Evolutionary conservation across 2,888 invertebrate species (phyloP), one percentile per base, ranked within the genome.

Genomic region (Drosophila prostipennis): DNA sequence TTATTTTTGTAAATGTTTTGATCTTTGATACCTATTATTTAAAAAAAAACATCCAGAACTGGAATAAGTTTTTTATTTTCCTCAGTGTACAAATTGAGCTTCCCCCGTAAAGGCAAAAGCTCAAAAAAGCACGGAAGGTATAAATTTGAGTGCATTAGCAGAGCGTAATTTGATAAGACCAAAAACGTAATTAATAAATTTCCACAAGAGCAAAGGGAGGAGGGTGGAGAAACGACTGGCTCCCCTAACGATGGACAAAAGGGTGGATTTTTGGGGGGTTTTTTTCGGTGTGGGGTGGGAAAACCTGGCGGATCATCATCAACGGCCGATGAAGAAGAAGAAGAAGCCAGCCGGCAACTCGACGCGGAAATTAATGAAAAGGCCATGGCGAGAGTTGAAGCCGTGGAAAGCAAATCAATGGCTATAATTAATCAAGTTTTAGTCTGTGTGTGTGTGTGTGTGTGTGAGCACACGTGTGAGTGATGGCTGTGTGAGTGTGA

Each of bases 131-230:
- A 70, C 68, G 57, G 64, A 80, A 85, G 87, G 85, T 87, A 86
- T 89, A 86, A 87, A 86, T 85, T 87, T 89, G 87, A 87, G 86
- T 88, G 88, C 89, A 89, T 91, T 90, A 90, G 81, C 84, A 80
- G 78, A 81, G 83, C 89, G 89, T 90, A 90, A 90, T 90, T 90
- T 89, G 90, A 90, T 91, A 90, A 90, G 88, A 87, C 79, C 88
- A 84, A 89, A 78, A 85, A 90, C 80, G 89, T 91, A 90, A 91
- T 91, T 90, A 90, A 90, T 90, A 90, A 89, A 90, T 89, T 90
- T 90, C 90, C 87, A 75, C 84, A 45, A 10, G 45, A n/a, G 29
- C 10, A 11, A 32, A 2, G 26, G 26, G 6, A 26, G 26, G 26
- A 26, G 23, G 42, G 42, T 5, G 11, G 42, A 10, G 40, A n/a